Conservation (phyloP, 2,113 vertebrate species). For the Gila orcuttii region DNA sequence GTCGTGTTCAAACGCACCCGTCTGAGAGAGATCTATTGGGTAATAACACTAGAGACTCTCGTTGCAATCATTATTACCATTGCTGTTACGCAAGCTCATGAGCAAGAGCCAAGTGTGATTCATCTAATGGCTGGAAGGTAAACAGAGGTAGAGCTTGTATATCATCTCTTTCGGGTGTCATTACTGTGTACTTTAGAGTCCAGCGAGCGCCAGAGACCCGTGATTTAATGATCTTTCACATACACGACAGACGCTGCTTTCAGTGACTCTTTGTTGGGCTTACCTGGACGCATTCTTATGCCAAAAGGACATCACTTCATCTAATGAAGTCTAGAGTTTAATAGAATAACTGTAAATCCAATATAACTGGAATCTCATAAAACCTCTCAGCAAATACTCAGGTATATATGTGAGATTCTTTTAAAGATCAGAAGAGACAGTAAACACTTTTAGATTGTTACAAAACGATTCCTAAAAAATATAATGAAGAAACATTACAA, state of each 20-base stretch:
- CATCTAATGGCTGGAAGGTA: constrained; percentile 34
- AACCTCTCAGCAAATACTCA: neutral
- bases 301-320: neutral
- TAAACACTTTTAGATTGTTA: too few species aligned
- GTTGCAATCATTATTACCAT: constrained; percentile 32
- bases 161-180: constrained; percentile 34
- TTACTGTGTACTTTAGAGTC: constrained; percentile 36
- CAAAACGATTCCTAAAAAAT: too few species aligned
- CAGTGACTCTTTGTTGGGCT: neutral
- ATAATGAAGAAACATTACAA: too few species aligned
- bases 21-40: constrained; percentile 21
- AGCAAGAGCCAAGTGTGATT: constrained; percentile 25
- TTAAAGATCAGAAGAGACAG: too few species aligned
- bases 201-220: neutral
- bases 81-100: constrained; percentile 28
- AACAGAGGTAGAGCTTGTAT: constrained; percentile 37
- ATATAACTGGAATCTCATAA: neutral
- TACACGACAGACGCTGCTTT: neutral
- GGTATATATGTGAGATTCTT: neutral
- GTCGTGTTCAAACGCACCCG: neutral
- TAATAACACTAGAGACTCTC: constrained; percentile 4
- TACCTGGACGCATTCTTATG: neutral
- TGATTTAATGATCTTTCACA: constrained; percentile 24
- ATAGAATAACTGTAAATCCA: neutral
- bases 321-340: neutral